These are phyloP conservation scores for Spilarctia lutea DNA, from an alignment of 2,888 invertebrate species.

Conservation along the genomic window DNA sequence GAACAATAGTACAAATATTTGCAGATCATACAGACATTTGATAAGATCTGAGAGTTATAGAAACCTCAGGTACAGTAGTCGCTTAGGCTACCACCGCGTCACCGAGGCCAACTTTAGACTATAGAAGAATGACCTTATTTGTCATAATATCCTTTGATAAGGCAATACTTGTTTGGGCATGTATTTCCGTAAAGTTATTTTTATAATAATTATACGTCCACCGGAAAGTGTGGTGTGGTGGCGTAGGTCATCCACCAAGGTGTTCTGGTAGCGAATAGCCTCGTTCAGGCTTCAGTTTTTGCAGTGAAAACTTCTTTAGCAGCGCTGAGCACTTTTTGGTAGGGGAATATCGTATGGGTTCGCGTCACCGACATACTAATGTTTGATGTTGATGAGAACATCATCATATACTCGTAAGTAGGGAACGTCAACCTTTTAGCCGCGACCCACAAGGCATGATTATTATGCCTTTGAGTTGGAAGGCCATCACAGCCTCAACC, in stretches of 20 bases:
- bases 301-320: too few species aligned
- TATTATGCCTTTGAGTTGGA: not conserved
- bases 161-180: not conserved
- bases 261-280: not conserved
- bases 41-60: too few species aligned
- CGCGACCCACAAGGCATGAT: constrained; percentile 1
- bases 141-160: not conserved
- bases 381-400: too few species aligned
- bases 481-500: not conserved
- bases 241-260: not conserved
- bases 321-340: too few species aligned
- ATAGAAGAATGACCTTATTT: not conserved
- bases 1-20: not conserved
- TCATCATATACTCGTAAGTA: too few species aligned
- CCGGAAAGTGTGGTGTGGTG: not conserved
- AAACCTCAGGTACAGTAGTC: too few species aligned
- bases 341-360: too few species aligned
- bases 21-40: too few species aligned
- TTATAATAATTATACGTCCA: not conserved
- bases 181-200: not conserved
- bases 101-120: not conserved
- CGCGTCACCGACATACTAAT: too few species aligned
- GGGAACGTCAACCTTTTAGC: not conserved
- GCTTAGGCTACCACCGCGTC: too few species aligned
- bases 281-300: too few species aligned